Evolutionary conservation across 2,797 vertebrate genomes (phyloP), one percentile per base, ranked within the genome.

Genomic region (Phataginus tricuspis): DNA sequence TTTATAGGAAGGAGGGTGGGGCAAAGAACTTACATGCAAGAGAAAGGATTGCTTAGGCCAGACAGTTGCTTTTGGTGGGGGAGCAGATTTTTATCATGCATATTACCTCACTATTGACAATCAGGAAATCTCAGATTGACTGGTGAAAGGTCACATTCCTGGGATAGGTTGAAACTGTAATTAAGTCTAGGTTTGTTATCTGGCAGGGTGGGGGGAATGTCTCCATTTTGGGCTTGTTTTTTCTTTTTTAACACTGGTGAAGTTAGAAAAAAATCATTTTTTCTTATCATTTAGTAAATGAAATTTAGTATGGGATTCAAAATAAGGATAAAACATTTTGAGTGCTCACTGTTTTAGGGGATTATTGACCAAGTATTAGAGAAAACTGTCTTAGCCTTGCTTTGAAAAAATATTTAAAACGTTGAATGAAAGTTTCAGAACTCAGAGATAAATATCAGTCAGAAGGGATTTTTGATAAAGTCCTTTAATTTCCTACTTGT

Each of bases 401-500:
- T 78, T 88, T 79, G 63, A 85, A 83, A 27, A 45, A 85, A 51
- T 68, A 90, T 16, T 7, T 84, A 83, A 91, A 91, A 6, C 63
- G 75, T 16, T 77, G 84, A 83, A 4, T 95, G 51, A 51, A 97
- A 92, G 18, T 86, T 95, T 94, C 42, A 15, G 31, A 74, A 64
- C 37, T 31, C 59, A 75, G 9, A 85, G 64, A 89, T 89, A 37
- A 91, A 15, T 89, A 61, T 84, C 21, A 79, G 37, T 42, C 45
- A 86, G 91, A 96, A 95, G 9, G 10, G 18, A 94, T 90, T 95
- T 95, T 94, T 18, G 80, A 29, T 86, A 63, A 95, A 75, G 19
- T 83, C 27, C 53, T 2, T 75, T 93, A 90, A 90, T 96, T 96
- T 93, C 61, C 31, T 93, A 61, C 27, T 85, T 53, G 72, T n/a